phyloP scores from a whole-genome alignment of 2,797 vertebrate species.

The Diplodus puntazzo region DNA sequence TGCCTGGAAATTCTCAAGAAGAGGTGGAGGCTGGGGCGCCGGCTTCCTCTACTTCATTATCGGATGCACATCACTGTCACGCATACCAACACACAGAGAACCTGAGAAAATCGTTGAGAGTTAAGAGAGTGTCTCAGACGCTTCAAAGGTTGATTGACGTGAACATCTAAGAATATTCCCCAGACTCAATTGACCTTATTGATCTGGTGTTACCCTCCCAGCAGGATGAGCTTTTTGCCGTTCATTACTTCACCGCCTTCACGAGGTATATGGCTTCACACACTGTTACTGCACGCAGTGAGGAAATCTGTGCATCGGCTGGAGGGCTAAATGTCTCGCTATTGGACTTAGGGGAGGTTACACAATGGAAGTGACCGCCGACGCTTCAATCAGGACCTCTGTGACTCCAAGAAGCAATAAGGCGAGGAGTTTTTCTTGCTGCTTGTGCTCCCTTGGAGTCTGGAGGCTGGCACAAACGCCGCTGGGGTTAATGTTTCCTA shows the following conservation, averaged over 20 bases:
- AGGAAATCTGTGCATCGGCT: conserved; percentile 9
- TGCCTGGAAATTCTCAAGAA: too few relatives aligned
- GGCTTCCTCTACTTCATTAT: conserved; percentile 29
- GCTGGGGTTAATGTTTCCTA: conserved; percentile 7
- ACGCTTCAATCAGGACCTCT: background rate
- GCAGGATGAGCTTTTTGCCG: conserved; percentile 17
- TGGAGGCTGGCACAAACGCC: background rate
- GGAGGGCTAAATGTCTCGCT: conserved; percentile 35
- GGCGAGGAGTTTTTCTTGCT: background rate
- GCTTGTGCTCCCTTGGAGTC: conserved; percentile 2
- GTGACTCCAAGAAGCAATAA: conserved; percentile 8
- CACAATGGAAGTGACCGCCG: background rate
- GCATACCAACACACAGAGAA: background rate
- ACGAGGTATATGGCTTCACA: background rate
- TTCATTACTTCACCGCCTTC: conserved; percentile 48
- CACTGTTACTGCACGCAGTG: conserved; percentile 7
- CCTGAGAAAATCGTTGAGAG: conserved; percentile 30
- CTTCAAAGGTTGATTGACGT: conserved; percentile 59
- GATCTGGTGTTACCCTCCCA: conserved; percentile 43
- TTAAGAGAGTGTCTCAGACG: conserved; percentile 40
- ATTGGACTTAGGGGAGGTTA: background rate
- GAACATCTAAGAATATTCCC: conserved; percentile 24
- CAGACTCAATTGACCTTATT: conserved; percentile 53
- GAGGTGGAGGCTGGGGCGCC: too few relatives aligned
- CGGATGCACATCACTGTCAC: conserved; percentile 5